Evolutionary conservation across 2,113 vertebrate species (phyloP).

Genomic region (Leucopsar rothschildi): DNA sequence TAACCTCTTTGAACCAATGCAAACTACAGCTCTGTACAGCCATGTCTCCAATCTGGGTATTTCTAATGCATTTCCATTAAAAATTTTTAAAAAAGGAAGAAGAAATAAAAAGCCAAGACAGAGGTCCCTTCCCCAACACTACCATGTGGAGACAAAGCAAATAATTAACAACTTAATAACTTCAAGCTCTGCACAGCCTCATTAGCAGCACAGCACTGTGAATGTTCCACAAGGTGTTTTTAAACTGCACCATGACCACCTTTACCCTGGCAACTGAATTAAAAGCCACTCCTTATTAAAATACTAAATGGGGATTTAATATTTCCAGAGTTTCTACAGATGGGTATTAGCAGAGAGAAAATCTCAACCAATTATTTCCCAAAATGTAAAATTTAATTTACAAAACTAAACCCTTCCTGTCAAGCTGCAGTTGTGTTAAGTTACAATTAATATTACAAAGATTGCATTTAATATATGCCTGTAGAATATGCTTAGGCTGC

Average conservation of each 20-base stretch:
- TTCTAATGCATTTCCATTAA: not conserved
- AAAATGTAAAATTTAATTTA: not conserved
- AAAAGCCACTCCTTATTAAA: not conserved
- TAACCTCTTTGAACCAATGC: not conserved
- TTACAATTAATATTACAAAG: not conserved
- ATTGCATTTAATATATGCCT: not conserved
- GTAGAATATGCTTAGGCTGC: not conserved
- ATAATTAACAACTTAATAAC: not conserved
- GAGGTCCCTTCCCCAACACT: not conserved
- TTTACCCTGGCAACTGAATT: not conserved
- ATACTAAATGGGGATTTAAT: not conserved
- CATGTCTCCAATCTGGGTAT: not conserved
- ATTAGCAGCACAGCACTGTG: not conserved
- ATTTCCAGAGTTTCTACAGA: not conserved
- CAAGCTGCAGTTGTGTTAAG: not conserved
- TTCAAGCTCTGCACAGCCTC: not conserved
- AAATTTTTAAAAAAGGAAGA: not conserved
- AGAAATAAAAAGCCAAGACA: not conserved
- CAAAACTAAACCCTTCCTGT: not conserved
- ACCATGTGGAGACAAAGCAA: not conserved
- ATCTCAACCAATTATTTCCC: not conserved
- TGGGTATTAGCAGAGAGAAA: not conserved
- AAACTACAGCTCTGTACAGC: not conserved
- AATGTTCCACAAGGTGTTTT: not conserved
- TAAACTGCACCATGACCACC: not conserved